phyloP scores from a whole-genome alignment of 2,113 vertebrate genomes.

The Apus apus region DNA sequence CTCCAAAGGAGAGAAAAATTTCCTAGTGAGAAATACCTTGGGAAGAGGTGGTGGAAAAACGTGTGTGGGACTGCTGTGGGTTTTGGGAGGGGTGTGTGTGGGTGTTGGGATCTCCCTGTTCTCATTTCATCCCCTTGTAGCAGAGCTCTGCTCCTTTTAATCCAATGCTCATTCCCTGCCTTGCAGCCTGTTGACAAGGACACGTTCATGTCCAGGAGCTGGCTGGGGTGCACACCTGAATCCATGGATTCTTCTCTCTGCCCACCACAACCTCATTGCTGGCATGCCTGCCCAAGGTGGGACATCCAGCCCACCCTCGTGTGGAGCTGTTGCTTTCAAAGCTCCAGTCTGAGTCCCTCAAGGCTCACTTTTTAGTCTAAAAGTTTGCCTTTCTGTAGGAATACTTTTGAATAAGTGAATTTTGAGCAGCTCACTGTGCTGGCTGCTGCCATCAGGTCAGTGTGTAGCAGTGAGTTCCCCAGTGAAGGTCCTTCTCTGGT shows the following conservation, averaged over 20 bases:
- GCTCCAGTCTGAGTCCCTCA: neutral
- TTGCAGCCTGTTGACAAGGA: neutral
- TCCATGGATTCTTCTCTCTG: neutral
- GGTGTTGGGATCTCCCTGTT: neutral
- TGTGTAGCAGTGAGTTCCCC: neutral
- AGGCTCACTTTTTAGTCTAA: neutral
- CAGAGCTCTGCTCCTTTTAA: neutral
- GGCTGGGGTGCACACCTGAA: neutral
- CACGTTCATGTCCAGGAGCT: too few relatives aligned
- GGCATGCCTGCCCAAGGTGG: neutral
- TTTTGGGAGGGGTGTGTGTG: neutral
- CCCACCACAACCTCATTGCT: neutral
- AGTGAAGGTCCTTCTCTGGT: neutral
- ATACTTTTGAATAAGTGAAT: neutral
- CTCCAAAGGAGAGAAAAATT: neutral
- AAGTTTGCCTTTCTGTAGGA: neutral
- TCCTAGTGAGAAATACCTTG: neutral
- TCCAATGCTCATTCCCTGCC: neutral
- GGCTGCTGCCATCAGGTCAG: neutral
- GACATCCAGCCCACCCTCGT: fast-evolving
- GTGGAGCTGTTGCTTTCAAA: neutral
- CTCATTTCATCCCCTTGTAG: neutral
- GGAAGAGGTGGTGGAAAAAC: neutral
- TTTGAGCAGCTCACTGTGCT: neutral
- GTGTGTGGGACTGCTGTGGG: fast-evolving